Conservation (phyloP, 2,113 vertebrate genomes). For the Macroglossus sobrinus region DNA sequence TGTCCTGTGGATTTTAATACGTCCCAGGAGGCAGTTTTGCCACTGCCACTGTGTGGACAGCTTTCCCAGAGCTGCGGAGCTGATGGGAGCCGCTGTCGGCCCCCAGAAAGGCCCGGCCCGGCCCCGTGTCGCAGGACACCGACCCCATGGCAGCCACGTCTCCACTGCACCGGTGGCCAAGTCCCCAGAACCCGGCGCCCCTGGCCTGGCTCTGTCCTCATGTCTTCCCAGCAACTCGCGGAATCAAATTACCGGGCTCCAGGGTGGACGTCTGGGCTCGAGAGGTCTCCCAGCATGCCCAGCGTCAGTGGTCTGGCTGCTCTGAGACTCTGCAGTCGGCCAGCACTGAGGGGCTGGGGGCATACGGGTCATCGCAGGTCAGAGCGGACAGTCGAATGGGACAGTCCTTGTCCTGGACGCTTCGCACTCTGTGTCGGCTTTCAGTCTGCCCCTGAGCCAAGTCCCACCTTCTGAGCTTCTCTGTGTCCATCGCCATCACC, state of each 20-base stretch:
- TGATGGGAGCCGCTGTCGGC: no score
- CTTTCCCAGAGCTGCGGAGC: not conserved
- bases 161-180: accelerated
- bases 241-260: not conserved
- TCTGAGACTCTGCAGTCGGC: not conserved
- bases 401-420: not conserved
- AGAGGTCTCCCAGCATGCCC: accelerated
- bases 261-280: no score
- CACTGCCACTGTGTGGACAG: accelerated
- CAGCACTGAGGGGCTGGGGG: no score
- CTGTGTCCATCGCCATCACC: accelerated
- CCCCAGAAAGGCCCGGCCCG: not conserved
- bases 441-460: not conserved
- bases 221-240: not conserved
- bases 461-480: not conserved
- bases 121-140: accelerated
- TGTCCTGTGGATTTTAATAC: not conserved
- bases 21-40: accelerated
- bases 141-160: accelerated
- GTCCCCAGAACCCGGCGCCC: accelerated
- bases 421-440: not conserved
- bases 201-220: accelerated
- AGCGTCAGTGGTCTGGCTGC: not conserved
- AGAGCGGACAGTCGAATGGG: accelerated
- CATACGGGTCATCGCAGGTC: accelerated